Percentiles rank a stretch among this genome's conserved stretches.
These are phyloP conservation scores for Petaurus breviceps DNA, from an alignment of 2,113 vertebrate species.

Conservation along the genomic window DNA sequence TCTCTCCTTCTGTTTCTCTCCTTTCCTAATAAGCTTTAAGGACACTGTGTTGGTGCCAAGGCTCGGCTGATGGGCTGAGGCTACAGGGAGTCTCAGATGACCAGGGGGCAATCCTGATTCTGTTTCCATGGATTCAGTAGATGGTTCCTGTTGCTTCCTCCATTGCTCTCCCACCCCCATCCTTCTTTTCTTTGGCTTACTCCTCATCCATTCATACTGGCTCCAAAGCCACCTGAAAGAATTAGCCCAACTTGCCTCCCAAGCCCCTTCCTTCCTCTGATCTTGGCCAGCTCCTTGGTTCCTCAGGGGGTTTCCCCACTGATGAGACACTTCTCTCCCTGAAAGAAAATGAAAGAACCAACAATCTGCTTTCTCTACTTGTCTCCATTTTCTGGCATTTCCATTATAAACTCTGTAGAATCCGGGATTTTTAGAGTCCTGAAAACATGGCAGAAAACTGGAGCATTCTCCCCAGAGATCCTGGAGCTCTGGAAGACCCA, in stretches of 20 bases:
- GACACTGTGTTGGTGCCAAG: constrained; percentile 39
- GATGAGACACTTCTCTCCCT: constrained; percentile 12
- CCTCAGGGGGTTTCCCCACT: background rate
- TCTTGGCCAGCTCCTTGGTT: background rate
- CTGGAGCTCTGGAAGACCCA: background rate
- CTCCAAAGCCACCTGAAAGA: background rate
- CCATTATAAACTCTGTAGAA: background rate
- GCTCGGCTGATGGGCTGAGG: constrained; percentile 14
- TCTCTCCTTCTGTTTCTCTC: constrained; percentile 40
- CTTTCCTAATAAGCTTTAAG: constrained; percentile 37
- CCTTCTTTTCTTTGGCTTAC: background rate
- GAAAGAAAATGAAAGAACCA: constrained; percentile 29
- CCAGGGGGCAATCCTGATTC: constrained; percentile 41
- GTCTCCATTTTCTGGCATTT: background rate
- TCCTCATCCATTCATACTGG: constrained; percentile 24
- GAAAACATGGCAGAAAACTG: constrained; percentile 29
- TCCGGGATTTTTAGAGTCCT: background rate
- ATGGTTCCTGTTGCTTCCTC: constrained; percentile 14
- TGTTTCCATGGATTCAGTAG: constrained; percentile 40
- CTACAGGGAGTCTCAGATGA: constrained; percentile 31
- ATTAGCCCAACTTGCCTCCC: background rate
- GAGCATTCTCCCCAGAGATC: background rate
- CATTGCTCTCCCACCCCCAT: background rate
- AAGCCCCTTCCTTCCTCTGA: background rate
- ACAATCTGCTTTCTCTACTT: background rate